Conservation (phyloP, 2,888 invertebrate species). For the Steinernema hermaphroditum region DNA sequence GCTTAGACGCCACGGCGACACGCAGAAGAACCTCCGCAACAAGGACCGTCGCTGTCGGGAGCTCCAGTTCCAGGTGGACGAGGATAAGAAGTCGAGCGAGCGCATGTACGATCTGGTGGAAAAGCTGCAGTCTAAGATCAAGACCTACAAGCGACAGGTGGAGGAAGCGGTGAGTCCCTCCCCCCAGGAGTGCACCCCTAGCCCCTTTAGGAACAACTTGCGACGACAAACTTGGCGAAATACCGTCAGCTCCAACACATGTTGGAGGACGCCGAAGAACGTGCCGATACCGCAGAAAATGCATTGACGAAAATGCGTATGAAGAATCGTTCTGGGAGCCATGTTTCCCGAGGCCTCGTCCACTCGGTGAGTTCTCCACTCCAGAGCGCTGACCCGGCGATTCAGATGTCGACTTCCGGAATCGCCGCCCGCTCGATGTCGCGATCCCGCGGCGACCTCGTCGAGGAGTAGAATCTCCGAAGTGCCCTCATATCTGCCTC, state of each 20-base stretch:
- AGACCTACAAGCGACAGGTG: conserved; percentile 71
- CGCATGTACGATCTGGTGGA: conserved; percentile 99
- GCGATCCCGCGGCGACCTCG: conserved; percentile 26
- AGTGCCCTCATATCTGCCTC: neutral
- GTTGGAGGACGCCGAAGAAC: conserved; percentile 70
- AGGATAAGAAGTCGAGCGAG: conserved; percentile 99
- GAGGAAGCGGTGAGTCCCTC: conserved; percentile 70
- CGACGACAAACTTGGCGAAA: conserved; percentile 70
- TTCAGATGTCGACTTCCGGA: conserved; percentile 17
- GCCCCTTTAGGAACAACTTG: conserved; percentile 68
- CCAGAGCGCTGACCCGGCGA: too few species aligned
- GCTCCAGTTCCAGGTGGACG: conserved; percentile 76
- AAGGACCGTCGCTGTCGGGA: conserved; percentile 70
- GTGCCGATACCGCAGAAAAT: conserved; percentile 70
- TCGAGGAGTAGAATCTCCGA: conserved; percentile 6
- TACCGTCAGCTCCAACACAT: conserved; percentile 71
- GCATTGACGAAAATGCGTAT: conserved; percentile 69
- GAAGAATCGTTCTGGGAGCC: conserved; percentile 58
- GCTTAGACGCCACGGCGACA: conserved; percentile 69
- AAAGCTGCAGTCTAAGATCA: conserved; percentile 85
- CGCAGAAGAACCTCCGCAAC: conserved; percentile 70
- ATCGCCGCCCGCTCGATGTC: conserved; percentile 23
- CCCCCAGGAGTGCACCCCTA: neutral
- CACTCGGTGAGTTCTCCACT: conserved; percentile 54
- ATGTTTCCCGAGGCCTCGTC: conserved; percentile 50